These are phyloP conservation scores for Bombus haemorrhoidalis DNA, from an alignment of 1,140 invertebrate genomes.

Conservation along the genomic window DNA sequence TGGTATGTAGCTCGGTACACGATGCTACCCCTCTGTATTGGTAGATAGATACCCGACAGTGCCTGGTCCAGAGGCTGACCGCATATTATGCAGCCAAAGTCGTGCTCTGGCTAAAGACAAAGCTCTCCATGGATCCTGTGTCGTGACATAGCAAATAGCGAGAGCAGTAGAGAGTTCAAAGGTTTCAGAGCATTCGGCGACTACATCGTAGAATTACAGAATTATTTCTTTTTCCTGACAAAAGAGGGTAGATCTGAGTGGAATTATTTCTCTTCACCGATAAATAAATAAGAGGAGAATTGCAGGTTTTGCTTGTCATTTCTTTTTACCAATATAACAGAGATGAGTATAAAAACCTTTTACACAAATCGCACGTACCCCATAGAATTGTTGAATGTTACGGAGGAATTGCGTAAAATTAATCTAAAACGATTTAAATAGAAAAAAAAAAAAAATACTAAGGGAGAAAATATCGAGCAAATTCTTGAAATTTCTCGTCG, in stretches of 20 bases:
- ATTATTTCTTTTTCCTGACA: not conserved
- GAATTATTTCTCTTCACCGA: not conserved
- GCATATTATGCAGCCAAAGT: constrained; percentile 65
- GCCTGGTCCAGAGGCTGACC: constrained; percentile 9
- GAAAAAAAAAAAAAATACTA: too few species aligned
- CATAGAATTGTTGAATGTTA: too few species aligned
- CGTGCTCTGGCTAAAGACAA: constrained; percentile 63
- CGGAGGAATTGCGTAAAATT: too few species aligned
- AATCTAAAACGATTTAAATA: too few species aligned
- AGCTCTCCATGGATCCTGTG: constrained; percentile 49
- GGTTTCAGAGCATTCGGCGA: not conserved
- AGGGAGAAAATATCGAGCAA: too few species aligned
- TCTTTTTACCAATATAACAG: too few species aligned
- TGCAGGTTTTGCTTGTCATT: too few species aligned
- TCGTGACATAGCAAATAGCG: constrained; percentile 43
- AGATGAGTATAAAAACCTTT: too few species aligned
- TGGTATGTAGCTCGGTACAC: constrained; percentile 51
- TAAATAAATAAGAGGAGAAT: too few species aligned
- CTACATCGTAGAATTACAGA: not conserved
- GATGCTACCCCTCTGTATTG: constrained; percentile 56
- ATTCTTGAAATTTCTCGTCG: too few species aligned
- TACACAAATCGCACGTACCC: too few species aligned
- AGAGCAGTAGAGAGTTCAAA: constrained; percentile 20
- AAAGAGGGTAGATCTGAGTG: not conserved
- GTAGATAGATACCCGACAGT: constrained; percentile 50